Conservation (phyloP, 1,140 invertebrate genomes). For the Drosophila teissieri region DNA sequence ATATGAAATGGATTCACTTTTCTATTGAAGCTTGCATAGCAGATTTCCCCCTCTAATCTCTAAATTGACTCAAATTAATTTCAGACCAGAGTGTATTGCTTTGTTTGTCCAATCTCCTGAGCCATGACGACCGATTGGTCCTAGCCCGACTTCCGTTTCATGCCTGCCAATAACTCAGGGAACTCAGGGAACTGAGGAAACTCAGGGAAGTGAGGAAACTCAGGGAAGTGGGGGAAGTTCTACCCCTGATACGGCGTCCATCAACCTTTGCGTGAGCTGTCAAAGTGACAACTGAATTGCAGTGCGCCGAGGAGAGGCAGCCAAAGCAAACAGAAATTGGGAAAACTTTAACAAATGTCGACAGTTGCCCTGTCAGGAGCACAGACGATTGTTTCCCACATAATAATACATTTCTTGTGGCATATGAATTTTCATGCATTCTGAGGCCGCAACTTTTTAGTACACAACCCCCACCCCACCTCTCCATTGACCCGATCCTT, state of each 20-base stretch:
- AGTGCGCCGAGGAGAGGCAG: constrained; percentile 24
- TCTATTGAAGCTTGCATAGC: no score
- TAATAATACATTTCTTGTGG: constrained; percentile 58
- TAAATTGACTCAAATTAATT: constrained; percentile 36
- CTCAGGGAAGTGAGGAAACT: neutral
- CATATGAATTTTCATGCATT: constrained; percentile 80
- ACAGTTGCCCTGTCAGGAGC: constrained; percentile 35
- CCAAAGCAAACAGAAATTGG: constrained; percentile 29
- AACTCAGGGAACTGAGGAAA: neutral
- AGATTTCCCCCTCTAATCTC: constrained; percentile 9
- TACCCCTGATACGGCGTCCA: constrained; percentile 40
- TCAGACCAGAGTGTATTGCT: constrained; percentile 6
- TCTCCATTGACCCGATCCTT: constrained; percentile 16
- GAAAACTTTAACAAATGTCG: constrained; percentile 68
- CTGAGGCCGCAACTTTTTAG: constrained; percentile 47
- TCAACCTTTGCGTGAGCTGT: constrained; percentile 81
- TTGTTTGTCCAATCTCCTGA: constrained; percentile 37
- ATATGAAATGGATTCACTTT: no score
- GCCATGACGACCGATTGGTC: constrained; percentile 48
- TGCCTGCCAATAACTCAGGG: constrained; percentile 69
- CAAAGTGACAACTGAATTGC: constrained; percentile 80
- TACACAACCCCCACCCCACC: neutral
- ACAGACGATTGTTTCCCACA: constrained; percentile 72
- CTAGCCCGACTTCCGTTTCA: constrained; percentile 61
- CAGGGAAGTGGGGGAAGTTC: neutral